Evolutionary conservation across 2,113 vertebrate species (phyloP), one percentile per base, ranked within the genome.

Genomic region (Heterochromis multidens): DNA sequence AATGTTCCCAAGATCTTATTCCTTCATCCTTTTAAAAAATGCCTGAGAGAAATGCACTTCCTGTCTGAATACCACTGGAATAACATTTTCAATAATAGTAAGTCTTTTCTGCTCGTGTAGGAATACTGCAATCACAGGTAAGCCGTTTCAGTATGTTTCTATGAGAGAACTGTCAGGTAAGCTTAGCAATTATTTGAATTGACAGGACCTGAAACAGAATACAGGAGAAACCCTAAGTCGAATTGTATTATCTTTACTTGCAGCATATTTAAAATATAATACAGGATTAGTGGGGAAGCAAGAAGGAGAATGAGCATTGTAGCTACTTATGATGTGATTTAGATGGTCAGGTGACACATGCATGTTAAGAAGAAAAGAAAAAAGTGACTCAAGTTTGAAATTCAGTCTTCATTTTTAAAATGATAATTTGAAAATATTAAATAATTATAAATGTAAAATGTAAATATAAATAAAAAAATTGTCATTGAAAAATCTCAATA

Each of bases 381-480:
- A 10, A 37, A 40, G 37, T 40, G 37, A 12, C 37, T 4, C 11
- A 40, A 40, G 10, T 12, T 40, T 40, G 10, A 40, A 40, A 40
- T 40, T 3, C 5, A 23, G 7, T 12, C 35, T 40, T 23, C 0
- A 11, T 46, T 46, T 12, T 70, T 25, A n/a, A 65, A 25, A 46
- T 27, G n/a, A 5, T 25, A 67, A 25, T 43, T 67, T 43, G 40
- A 67, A 43, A 37, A n/a, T 31, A 65, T 37, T 40, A 40, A 12
- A 65, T 23, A 23, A 65, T 65, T 65, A 40, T 65, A 35, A 57
- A n/a, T 56, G n/a, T 54, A 77, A 77, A 10, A 23, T 56, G 29
- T 14, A 56, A 35, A 77, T 16, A 14, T 29, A 57, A 35, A 76
- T 49, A n/a, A 8, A 33, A 74, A 49, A 52, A 31, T 7, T 25